phyloP scores from a whole-genome alignment of 2,888 invertebrate genomes.

The Falcaria lacertinaria region DNA sequence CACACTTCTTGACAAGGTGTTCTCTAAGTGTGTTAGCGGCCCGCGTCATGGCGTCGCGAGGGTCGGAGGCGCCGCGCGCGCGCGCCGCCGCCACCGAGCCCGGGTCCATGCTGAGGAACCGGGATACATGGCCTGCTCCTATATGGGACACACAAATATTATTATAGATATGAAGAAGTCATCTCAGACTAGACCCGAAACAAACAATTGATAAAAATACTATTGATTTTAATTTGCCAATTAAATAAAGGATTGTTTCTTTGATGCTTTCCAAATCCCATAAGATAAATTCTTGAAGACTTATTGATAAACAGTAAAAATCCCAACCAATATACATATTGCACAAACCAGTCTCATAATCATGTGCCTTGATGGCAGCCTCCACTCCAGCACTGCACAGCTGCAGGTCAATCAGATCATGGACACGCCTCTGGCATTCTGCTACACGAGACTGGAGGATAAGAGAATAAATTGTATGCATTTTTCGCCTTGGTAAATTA shows the following conservation, averaged over 20 bases:
- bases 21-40: constrained; percentile 62
- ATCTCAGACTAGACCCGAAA: too few relatives aligned
- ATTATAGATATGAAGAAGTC: too few relatives aligned
- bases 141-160: too few relatives aligned
- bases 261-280: too few relatives aligned
- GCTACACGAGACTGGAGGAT: constrained; percentile 88
- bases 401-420: constrained; percentile 96
- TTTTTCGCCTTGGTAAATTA: too few relatives aligned
- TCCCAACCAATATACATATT: too few relatives aligned
- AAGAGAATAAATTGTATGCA: not conserved
- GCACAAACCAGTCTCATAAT: constrained; percentile 91
- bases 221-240: too few relatives aligned
- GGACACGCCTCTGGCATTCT: constrained; percentile 95
- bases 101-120: constrained; percentile 97
- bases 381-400: constrained; percentile 98
- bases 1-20: constrained; percentile 57
- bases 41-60: constrained; percentile 53
- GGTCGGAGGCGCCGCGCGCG: constrained; percentile 64
- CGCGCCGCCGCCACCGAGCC: constrained; percentile 79
- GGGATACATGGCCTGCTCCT: constrained; percentile 96
- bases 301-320: too few relatives aligned
- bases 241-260: too few relatives aligned
- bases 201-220: too few relatives aligned
- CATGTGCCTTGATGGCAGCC: constrained; percentile 94
- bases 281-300: too few relatives aligned